A percentile compares a stretch with the other conserved stretches of the same genome.
These are phyloP conservation scores for Apomyelois bistriatella DNA, from an alignment of 2,888 invertebrate species.

Conservation along the genomic window DNA sequence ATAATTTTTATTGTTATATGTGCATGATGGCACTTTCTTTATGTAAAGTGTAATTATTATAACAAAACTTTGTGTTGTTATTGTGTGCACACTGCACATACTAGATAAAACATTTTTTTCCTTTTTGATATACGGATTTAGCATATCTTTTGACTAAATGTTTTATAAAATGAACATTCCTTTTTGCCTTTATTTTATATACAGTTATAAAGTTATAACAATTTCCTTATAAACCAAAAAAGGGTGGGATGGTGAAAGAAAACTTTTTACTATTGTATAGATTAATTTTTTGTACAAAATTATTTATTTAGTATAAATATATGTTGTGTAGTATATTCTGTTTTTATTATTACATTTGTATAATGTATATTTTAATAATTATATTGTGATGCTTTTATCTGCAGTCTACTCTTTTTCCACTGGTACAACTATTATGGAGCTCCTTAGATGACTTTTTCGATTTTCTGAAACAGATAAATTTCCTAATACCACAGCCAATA, in stretches of 20 bases:
- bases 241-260: not conserved
- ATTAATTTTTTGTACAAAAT: slow-evolving; percentile 14
- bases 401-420: slow-evolving; percentile 32
- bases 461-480: slow-evolving; percentile 32
- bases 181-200: not conserved
- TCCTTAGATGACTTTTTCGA: slow-evolving; percentile 17
- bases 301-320: not conserved
- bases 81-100: no score
- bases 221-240: not conserved
- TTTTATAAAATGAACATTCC: not conserved
- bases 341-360: not conserved
- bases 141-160: slow-evolving; percentile 10
- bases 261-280: slow-evolving; percentile 7
- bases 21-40: no score
- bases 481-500: no score
- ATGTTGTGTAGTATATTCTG: not conserved
- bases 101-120: no score
- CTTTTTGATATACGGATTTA: not conserved
- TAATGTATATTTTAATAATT: slow-evolving; percentile 8
- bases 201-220: not conserved
- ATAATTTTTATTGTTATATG: no score
- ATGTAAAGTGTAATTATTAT: no score
- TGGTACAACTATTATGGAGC: slow-evolving; percentile 47
- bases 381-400: not conserved
- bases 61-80: no score